phyloP scores from a whole-genome alignment of 2,113 vertebrate species.

The Mastomys coucha region DNA sequence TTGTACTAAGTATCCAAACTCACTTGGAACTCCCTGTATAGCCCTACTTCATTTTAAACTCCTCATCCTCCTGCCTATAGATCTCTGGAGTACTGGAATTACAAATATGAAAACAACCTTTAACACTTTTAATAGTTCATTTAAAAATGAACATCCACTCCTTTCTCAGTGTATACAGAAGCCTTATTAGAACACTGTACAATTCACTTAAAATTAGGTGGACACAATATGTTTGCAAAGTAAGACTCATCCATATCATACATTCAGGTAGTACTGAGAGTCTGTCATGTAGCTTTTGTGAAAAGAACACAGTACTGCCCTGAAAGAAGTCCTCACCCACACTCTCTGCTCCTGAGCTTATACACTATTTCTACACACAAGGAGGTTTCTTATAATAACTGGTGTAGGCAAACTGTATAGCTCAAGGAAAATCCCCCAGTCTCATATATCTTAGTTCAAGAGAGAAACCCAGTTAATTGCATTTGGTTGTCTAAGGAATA shows the following conservation, averaged over 20 bases:
- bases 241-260: neutral
- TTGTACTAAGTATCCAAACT: neutral
- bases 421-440: neutral
- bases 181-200: neutral
- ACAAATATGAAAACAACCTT: neutral
- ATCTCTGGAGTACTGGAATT: neutral
- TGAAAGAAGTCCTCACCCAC: neutral
- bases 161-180: neutral
- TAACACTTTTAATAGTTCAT: neutral
- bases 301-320: neutral
- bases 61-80: neutral
- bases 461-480: neutral
- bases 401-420: too few species aligned
- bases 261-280: neutral
- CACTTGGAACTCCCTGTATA: neutral
- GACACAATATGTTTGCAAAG: neutral
- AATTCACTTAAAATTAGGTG: neutral
- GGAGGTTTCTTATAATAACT: neutral
- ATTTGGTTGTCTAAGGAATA: neutral
- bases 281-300: neutral
- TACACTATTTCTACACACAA: neutral
- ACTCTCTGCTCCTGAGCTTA: neutral
- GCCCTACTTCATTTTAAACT: rapidly evolving
- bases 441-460: neutral
- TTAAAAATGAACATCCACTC: neutral